These are phyloP conservation scores for Aporophyla lueneburgensis DNA, from an alignment of 2,888 invertebrate genomes.

Conservation along the genomic window DNA sequence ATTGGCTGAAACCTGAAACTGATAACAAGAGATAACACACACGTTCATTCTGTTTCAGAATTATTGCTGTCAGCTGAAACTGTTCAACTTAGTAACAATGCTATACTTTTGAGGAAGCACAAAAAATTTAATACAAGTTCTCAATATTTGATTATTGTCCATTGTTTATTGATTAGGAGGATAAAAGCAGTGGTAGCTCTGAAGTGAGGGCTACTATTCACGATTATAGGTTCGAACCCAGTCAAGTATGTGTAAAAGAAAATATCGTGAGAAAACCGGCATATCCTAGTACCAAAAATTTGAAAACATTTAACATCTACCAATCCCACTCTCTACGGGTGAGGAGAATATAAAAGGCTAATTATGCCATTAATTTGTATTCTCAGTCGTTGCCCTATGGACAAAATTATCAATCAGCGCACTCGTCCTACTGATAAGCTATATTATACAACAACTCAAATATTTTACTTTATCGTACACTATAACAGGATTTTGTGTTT, in stretches of 20 bases:
- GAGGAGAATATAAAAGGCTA: too few species aligned
- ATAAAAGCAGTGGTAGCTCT: too few species aligned
- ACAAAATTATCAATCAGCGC: conserved; percentile 1
- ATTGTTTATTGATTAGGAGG: background rate
- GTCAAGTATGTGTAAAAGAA: too few species aligned
- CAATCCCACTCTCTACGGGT: too few species aligned
- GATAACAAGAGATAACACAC: conserved; percentile 40
- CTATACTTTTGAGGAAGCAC: background rate
- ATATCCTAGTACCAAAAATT: too few species aligned
- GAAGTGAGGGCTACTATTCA: too few species aligned
- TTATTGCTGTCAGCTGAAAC: background rate
- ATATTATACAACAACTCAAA: conserved; percentile 3
- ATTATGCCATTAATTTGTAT: background rate
- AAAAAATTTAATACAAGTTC: background rate
- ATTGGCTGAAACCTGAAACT: conserved; percentile 30
- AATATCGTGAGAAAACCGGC: too few species aligned
- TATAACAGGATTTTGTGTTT: background rate
- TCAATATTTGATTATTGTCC: background rate
- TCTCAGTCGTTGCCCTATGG: background rate
- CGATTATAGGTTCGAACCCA: too few species aligned
- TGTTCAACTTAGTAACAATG: background rate
- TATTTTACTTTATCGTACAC: background rate
- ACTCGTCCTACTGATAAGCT: conserved; percentile 5
- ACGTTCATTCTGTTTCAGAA: background rate
- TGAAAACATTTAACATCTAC: too few species aligned